Evolutionary conservation across 2,888 invertebrate genomes (phyloP).

Genomic region (Drosophila mettleri): DNA sequence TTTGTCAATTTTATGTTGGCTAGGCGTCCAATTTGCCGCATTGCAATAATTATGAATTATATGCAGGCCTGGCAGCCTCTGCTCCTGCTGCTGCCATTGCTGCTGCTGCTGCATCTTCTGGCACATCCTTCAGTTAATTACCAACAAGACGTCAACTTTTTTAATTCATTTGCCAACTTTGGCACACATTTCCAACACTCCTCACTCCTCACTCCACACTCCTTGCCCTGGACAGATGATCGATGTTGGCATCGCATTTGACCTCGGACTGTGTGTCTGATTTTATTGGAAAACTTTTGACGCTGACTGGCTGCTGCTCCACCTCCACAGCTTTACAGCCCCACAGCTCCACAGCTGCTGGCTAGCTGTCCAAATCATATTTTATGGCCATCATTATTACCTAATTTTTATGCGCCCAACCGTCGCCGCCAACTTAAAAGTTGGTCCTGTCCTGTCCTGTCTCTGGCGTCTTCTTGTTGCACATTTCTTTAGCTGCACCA

Average conservation of each 20-base stretch:
- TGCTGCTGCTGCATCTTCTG: constrained; percentile 17
- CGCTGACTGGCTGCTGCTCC: not conserved
- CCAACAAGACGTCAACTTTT: constrained; percentile 65
- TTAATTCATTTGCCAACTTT: constrained; percentile 73
- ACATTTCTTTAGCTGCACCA: constrained; percentile 51
- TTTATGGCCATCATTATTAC: constrained; percentile 80
- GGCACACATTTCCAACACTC: constrained; percentile 42
- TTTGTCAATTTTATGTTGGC: constrained; percentile 81
- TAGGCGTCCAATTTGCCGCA: constrained; percentile 71
- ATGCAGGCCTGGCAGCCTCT: constrained; percentile 27
- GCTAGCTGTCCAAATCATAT: constrained; percentile 69
- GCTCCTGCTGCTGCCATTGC: not conserved
- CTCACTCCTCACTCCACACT: not conserved
- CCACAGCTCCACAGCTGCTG: not conserved
- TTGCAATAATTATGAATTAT: constrained; percentile 81
- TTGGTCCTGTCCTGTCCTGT: constrained; percentile 53
- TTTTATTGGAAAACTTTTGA: constrained; percentile 79
- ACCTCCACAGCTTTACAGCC: not conserved
- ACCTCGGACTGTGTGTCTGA: constrained; percentile 70
- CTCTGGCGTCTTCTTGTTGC: constrained; percentile 65
- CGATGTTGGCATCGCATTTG: constrained; percentile 72
- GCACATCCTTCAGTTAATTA: constrained; percentile 68
- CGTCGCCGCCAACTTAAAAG: constrained; percentile 53
- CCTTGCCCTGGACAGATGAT: constrained; percentile 48
- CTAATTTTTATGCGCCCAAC: constrained; percentile 73